Evolutionary conservation across 2,113 vertebrate species (phyloP).

Genomic region (Danionella cerebrum): DNA sequence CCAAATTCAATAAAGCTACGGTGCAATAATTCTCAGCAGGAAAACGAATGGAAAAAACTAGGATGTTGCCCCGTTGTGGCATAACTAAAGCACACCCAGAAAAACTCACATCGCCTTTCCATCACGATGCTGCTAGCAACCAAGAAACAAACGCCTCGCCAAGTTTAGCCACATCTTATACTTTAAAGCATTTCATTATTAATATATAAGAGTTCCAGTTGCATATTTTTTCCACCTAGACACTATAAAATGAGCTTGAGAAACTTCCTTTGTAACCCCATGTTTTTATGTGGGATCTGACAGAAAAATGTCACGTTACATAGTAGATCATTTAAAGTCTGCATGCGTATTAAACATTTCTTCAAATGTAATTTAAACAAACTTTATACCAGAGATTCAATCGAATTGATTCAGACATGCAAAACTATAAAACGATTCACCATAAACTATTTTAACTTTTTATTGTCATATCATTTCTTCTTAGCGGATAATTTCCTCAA

Average conservation of each 20-base stretch:
- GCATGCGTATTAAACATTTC: no score
- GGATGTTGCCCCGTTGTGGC: slow-evolving; percentile 14
- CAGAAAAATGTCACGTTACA: no score
- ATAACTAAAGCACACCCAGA: slow-evolving; percentile 21
- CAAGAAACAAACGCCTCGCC: slow-evolving; percentile 12
- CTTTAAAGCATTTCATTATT: slow-evolving; percentile 6
- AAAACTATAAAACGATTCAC: no score
- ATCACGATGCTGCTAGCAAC: neutral
- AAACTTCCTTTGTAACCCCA: neutral
- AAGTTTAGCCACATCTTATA: neutral
- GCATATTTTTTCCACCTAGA: neutral
- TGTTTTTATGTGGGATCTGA: neutral
- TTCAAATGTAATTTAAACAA: no score
- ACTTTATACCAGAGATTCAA: no score
- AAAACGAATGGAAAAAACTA: slow-evolving; percentile 20
- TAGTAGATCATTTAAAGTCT: no score
- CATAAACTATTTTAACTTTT: no score
- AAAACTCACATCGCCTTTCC: neutral
- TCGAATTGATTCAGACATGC: no score
- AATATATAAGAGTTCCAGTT: slow-evolving; percentile 4
- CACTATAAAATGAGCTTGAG: slow-evolving; percentile 2
- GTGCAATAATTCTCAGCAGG: slow-evolving; percentile 9
- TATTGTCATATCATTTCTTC: no score
- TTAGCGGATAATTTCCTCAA: no score
- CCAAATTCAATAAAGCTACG: slow-evolving; percentile 28